These are phyloP conservation scores for Hartigia nigra DNA, from an alignment of 2,888 invertebrate genomes.

Conservation along the genomic window DNA sequence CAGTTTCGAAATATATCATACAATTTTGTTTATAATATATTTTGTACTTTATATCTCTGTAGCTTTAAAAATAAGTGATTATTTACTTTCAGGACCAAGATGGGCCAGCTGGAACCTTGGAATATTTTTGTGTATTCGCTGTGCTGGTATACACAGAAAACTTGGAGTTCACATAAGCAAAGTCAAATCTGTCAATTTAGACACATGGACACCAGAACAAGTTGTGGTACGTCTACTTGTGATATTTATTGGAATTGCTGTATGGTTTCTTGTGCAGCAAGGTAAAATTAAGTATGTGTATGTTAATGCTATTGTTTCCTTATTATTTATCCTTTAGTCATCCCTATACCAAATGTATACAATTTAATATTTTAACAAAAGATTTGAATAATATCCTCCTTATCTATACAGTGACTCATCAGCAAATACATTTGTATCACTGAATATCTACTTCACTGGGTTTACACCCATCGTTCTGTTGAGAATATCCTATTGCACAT, in stretches of 20 bases:
- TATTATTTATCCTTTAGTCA: not conserved
- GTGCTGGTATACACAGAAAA: constrained; percentile 98
- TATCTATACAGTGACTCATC: not conserved
- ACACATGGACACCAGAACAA: constrained; percentile 99
- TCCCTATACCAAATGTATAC: not conserved
- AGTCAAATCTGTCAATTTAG: constrained; percentile 98
- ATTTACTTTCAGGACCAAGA: constrained; percentile 82
- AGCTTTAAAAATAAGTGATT: not conserved
- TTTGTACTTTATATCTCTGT: not conserved
- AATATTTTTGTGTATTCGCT: constrained; percentile 97
- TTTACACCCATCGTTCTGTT: not conserved
- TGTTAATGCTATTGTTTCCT: not conserved
- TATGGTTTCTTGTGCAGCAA: not conserved
- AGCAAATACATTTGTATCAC: not conserved
- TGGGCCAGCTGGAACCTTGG: constrained; percentile 99
- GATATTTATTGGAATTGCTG: not conserved
- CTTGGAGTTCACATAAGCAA: constrained; percentile 98
- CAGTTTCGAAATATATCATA: not conserved
- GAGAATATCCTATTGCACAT: not conserved
- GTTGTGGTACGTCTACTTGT: constrained; percentile 75
- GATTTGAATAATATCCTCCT: not conserved
- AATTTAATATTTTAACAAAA: not conserved
- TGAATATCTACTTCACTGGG: not conserved
- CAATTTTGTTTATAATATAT: not conserved
- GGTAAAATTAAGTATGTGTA: not conserved